Evolutionary conservation across 2,113 vertebrate genomes (phyloP).

Genomic region (Terrapene triunguis): DNA sequence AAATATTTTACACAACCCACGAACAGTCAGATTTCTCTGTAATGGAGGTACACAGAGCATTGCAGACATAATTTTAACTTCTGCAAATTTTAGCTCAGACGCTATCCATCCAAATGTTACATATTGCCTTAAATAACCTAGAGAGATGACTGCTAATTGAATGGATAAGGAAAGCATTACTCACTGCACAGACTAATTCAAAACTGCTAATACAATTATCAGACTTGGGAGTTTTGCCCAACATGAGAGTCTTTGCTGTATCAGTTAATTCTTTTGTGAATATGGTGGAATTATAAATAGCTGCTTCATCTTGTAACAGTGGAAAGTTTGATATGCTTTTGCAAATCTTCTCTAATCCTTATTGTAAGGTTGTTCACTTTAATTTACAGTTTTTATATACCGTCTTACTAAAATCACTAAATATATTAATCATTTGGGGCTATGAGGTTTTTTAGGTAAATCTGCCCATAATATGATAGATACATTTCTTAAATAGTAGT

Average conservation of each 20-base stretch:
- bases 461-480: conserved; percentile 1
- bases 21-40: neutral
- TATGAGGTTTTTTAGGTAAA: conserved; percentile 55
- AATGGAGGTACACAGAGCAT: neutral
- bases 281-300: conserved; percentile 17
- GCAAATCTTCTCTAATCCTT: conserved; percentile 27
- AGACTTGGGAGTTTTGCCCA: neutral
- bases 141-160: conserved; percentile 23
- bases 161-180: conserved; percentile 4
- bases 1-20: neutral
- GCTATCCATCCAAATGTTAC: neutral
- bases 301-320: conserved; percentile 31
- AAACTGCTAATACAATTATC: conserved; percentile 34
- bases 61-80: neutral
- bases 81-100: conserved; percentile 1
- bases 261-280: conserved; percentile 12
- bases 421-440: conserved; percentile 5
- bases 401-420: neutral
- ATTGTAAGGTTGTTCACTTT: conserved; percentile 40
- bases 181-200: conserved; percentile 12
- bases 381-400: conserved; percentile 24
- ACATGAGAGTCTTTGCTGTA: neutral
- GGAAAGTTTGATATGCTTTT: conserved; percentile 37
- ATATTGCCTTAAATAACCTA: neutral
- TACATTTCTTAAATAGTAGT: neutral